Evolutionary conservation across 1,140 invertebrate species (phyloP).

Genomic region (Lethocerus indicus): DNA sequence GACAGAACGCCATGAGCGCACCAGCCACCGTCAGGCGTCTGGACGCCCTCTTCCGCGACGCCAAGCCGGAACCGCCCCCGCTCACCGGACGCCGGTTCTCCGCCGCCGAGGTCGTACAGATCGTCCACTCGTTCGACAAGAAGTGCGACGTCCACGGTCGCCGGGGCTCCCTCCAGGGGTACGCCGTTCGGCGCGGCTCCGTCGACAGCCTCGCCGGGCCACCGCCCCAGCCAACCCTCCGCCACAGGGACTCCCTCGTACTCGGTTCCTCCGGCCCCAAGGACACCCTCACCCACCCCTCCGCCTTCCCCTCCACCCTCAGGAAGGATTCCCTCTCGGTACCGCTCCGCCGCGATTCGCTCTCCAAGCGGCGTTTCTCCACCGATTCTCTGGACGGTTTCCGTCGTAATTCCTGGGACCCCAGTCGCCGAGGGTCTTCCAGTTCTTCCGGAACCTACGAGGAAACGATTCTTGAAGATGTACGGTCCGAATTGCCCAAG

Average conservation of each 20-base stretch:
- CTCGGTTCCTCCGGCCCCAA: constrained; percentile 14
- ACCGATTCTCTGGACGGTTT: constrained; percentile 48
- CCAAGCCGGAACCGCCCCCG: constrained; percentile 28
- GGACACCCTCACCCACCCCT: constrained; percentile 30
- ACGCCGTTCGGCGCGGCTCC: constrained; percentile 37
- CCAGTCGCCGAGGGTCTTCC: constrained; percentile 37
- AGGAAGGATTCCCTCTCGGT: constrained; percentile 30
- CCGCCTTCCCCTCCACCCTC: constrained; percentile 43
- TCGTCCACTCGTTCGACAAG: constrained; percentile 24
- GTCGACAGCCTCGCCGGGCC: constrained; percentile 24
- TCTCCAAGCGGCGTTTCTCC: constrained; percentile 37
- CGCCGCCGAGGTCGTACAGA: constrained; percentile 12
- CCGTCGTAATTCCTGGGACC: constrained; percentile 48
- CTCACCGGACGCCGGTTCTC: not conserved
- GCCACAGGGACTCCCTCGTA: constrained; percentile 32
- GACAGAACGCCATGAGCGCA: no score
- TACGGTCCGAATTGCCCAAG: no score
- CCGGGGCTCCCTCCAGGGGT: constrained; percentile 45
- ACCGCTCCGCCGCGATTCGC: constrained; percentile 20
- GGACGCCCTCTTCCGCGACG: constrained; percentile 48
- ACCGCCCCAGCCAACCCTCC: constrained; percentile 18
- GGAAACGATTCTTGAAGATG: no score
- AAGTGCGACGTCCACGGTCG: constrained; percentile 49
- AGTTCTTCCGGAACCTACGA: no score
- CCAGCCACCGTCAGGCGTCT: constrained; percentile 45